Evolutionary conservation across 2,888 invertebrate genomes (phyloP).

Genomic region (Oxycera nigricornis): DNA sequence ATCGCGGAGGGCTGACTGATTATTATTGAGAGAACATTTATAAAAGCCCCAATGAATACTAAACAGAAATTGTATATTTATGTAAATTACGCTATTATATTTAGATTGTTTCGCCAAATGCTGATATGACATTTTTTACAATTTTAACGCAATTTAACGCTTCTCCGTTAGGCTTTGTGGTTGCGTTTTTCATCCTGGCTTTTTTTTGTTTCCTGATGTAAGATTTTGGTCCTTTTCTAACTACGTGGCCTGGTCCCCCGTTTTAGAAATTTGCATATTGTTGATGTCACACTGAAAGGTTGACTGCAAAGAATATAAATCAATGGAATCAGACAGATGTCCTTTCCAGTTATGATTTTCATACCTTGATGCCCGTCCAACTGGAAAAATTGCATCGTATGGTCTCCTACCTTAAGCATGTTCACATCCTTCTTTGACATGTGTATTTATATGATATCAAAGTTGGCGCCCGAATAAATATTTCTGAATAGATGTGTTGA

Average conservation of each 20-base stretch:
- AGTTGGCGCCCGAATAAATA: no score
- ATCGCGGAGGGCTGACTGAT: slow-evolving; percentile 44
- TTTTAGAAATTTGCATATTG: slow-evolving; percentile 44
- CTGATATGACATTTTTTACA: slow-evolving; percentile 48
- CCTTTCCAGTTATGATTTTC: slow-evolving; percentile 9
- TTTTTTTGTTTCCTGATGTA: background rate
- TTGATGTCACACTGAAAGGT: slow-evolving; percentile 40
- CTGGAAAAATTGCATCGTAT: background rate
- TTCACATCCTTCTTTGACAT: no score
- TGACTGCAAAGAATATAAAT: slow-evolving; percentile 36
- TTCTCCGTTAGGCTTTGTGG: slow-evolving; percentile 36
- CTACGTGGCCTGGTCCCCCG: background rate
- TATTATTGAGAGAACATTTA: slow-evolving; percentile 47
- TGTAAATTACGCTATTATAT: slow-evolving; percentile 47
- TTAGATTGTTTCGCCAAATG: slow-evolving; percentile 48
- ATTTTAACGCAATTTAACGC: slow-evolving; percentile 48
- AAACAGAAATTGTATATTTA: slow-evolving; percentile 48
- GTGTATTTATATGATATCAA: no score
- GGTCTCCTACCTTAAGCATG: no score
- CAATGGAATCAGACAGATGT: slow-evolving; percentile 40
- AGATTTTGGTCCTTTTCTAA: background rate
- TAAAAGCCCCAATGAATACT: slow-evolving; percentile 47
- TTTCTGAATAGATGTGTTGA: no score
- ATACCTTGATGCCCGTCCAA: background rate
- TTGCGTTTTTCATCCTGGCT: slow-evolving; percentile 15